Evolutionary conservation across 2,113 vertebrate genomes (phyloP), one percentile per base, ranked within the genome.

Genomic region (Steatornis caripensis): DNA sequence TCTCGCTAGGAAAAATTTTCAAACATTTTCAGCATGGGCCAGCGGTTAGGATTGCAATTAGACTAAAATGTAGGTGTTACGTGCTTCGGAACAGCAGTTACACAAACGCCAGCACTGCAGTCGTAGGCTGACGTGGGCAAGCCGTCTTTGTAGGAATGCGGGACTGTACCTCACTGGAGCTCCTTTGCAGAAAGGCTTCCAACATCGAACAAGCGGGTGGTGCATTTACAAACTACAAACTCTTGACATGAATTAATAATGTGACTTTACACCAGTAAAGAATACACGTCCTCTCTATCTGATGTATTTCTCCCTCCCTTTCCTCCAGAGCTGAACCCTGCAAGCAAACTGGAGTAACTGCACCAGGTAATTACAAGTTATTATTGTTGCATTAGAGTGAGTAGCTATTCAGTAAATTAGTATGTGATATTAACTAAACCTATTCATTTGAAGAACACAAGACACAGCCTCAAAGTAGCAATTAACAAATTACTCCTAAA

Each of bases 401-500:
- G 66, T 17, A 94, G 88, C 85, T 89, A 41, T 87, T 95, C 72
- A 62, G 72, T 83, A 90, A 97, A 97, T 92, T 93, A 86, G 86
- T 84, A 84, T 4, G 62, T 91, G 90, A 97, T 97, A 97, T 97
- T 98, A 97, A 97, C 94, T 64, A 72, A 97, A 97, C 62, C 92
- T 93, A 90, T 78, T 97, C 85, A 98, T 95, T 82, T 81, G 95
- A 98, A 96, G 94, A 97, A 97, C 94, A 93, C 55, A 93, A 97
- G 68, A 96, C 95, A 93, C 95, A 84, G 92, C 91, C n/a, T 87
- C 43, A 41, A 98, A 98, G 96, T 89, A 92, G 95, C 90, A 98
- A 98, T 98, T 98, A 98, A 96, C 97, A 97, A 98, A 98, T 98
- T 98, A 97, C 84, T 97, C 91, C 95, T 91, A 95, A 98, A 95